Percentiles rank a stretch among this genome's conserved stretches.
Evolutionary conservation across 1,140 invertebrate genomes (phyloP).

Genomic region (Drosophila quadrilineata): DNA sequence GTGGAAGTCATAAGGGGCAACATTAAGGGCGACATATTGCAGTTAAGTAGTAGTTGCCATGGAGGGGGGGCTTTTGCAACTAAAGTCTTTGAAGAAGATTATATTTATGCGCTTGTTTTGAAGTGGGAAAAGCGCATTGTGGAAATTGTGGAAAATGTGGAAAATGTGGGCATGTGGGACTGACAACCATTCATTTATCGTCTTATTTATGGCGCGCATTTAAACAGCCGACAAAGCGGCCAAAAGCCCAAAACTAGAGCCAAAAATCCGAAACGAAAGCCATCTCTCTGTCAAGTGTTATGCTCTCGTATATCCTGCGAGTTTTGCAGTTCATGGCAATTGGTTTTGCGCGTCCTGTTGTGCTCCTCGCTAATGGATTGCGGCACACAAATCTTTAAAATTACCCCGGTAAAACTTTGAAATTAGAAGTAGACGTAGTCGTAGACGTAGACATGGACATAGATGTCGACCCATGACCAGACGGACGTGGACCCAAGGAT

Average conservation of each 20-base stretch:
- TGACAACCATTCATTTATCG: conserved; percentile 67
- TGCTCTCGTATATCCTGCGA: not conserved
- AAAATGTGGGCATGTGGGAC: not conserved
- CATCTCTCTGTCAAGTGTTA: conserved; percentile 43
- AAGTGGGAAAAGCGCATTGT: conserved; percentile 33
- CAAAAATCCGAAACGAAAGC: not conserved
- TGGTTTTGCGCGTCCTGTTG: conserved; percentile 18
- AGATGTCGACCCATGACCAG: conserved; percentile 1
- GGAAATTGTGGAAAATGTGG: no score
- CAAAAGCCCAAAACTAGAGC: conserved; percentile 36
- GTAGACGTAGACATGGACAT: not conserved
- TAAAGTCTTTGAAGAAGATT: not conserved
- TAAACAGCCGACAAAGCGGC: conserved; percentile 45
- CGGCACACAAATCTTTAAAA: conserved; percentile 78
- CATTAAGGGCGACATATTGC: conserved; percentile 57
- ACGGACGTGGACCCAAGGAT: not conserved
- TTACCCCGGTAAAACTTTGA: conserved; percentile 70
- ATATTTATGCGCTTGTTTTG: conserved; percentile 77
- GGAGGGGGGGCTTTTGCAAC: no score
- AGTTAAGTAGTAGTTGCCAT: no score
- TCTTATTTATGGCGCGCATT: conserved; percentile 72
- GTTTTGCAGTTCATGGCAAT: conserved; percentile 28
- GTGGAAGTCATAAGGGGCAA: conserved; percentile 22
- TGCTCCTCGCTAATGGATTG: conserved; percentile 63
- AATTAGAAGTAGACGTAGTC: conserved; percentile 46